Conservation (phyloP, 2,888 invertebrate species). For the Tubiluchus corallicola region DNA sequence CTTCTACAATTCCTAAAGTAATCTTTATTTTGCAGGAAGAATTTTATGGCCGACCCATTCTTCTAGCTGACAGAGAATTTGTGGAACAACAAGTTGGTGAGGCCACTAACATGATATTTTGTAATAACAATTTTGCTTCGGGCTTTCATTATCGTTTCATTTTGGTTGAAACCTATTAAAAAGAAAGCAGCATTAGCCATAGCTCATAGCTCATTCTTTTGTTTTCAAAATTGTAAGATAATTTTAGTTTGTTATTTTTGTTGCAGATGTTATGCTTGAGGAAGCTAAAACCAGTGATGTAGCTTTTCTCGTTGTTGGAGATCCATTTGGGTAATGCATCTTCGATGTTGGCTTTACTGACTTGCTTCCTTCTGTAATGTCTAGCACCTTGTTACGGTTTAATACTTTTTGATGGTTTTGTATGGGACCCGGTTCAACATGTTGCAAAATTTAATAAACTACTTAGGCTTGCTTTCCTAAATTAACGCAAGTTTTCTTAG, state of each 20-base stretch:
- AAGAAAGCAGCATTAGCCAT: background rate
- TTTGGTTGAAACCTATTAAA: background rate
- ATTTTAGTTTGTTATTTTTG: constrained; percentile 9
- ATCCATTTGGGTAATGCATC: constrained; percentile 63
- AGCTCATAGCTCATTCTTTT: background rate
- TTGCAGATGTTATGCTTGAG: constrained; percentile 51
- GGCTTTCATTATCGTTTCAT: background rate
- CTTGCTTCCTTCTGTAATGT: too few species aligned
- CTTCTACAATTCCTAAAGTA: too few species aligned
- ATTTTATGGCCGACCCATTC: constrained; percentile 62
- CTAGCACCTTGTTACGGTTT: too few species aligned
- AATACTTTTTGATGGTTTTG: too few species aligned
- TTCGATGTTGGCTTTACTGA: too few species aligned
- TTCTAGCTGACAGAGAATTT: constrained; percentile 77
- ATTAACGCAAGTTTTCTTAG: constrained; percentile 9
- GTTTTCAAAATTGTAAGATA: constrained; percentile 2
- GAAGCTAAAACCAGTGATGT: constrained; percentile 54
- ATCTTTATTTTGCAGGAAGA: constrained; percentile 49
- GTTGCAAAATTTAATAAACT: too few species aligned
- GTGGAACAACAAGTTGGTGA: constrained; percentile 63
- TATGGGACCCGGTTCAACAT: too few species aligned
- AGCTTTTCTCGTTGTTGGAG: constrained; percentile 81
- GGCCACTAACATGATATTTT: constrained; percentile 9
- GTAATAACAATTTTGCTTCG: background rate
- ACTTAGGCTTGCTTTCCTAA: too few species aligned